Evolutionary conservation across 1,140 invertebrate genomes (phyloP), one percentile per base, ranked within the genome.

Genomic region (Sycophila sp.): DNA sequence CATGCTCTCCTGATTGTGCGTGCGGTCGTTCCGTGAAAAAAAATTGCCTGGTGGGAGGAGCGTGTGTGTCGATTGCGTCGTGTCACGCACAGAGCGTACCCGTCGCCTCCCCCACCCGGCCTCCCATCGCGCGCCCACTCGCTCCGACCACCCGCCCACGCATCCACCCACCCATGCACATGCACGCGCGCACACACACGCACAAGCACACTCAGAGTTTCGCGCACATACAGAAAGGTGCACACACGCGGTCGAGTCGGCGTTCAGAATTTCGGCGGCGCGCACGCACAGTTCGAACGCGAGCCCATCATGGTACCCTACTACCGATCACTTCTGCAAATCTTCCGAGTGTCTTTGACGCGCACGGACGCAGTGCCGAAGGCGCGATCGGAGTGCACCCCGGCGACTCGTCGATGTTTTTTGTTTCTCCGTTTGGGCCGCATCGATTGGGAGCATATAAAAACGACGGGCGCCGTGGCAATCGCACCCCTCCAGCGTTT

Each of bases 1-100:
- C 73, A 78, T 81, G 77, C 72, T 77, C 76, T 73, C 80, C 80
- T 78, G 78, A 79, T 81, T 78, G 75, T 76, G 75, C 77, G 76
- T 80, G 76, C 72, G 74, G 76, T 76, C 56, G 74, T 71, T 72
- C 73, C 72, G 75, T 75, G 76, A 77, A 78, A 81, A 81, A 81
- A 80, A 80, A 75, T 55, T 62, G 26, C 26, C 56, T 4, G 42
- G 5, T 4, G 15, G 24, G 66, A 28, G 34, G 53, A 34, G 45
- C 34, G 56, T 47, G 53, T 64, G 30, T 22, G 26, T 8, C 53
- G 24, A 17, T 42, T 42, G 17, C 24, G 42, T 13, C 42, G 42
- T 22, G n/a, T 42, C n/a, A 40, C 38, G n/a, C n/a, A 40, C 38
- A 15, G 11, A 40, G n/a, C n/a, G n/a, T n/a, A n/a, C n/a, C n/a